phyloP scores from a whole-genome alignment of 2,888 invertebrate genomes.

The Romanomermis culicivorax region DNA sequence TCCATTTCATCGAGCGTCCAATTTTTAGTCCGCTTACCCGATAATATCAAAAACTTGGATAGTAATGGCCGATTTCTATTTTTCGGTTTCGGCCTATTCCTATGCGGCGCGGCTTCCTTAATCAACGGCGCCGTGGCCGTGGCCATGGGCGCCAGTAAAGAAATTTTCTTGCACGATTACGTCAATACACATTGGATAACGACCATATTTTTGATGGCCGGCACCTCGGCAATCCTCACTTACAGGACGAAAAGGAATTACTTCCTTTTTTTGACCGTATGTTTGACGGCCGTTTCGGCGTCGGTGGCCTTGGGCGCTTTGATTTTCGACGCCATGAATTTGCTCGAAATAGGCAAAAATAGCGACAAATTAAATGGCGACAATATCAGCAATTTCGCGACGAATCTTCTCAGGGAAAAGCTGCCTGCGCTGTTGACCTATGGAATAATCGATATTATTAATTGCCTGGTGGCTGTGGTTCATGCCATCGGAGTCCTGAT shows the following conservation, averaged over 20 bases:
- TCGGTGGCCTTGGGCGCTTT: conserved; percentile 1
- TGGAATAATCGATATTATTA: neutral
- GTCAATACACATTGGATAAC: conserved; percentile 11
- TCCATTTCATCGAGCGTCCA: neutral
- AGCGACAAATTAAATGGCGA: no score
- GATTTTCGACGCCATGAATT: neutral
- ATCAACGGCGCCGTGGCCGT: conserved; percentile 1
- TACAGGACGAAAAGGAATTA: neutral
- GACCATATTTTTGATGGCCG: conserved; percentile 7
- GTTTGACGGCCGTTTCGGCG: neutral
- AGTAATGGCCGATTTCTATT: neutral
- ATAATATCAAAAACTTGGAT: neutral
- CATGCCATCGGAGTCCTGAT: neutral
- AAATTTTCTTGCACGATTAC: conserved; percentile 4
- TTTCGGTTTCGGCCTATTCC: neutral
- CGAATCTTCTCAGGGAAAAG: neutral
- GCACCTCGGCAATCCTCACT: neutral
- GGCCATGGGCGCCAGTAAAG: conserved; percentile 3
- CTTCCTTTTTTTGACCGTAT: neutral
- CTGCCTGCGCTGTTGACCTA: neutral
- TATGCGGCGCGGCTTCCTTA: neutral
- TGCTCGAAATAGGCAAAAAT: no score
- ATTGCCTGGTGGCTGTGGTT: neutral
- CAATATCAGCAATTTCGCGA: no score
- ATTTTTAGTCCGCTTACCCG: neutral